Conservation (phyloP, 1,140 invertebrate genomes). For the Drosophila erecta region DNA sequence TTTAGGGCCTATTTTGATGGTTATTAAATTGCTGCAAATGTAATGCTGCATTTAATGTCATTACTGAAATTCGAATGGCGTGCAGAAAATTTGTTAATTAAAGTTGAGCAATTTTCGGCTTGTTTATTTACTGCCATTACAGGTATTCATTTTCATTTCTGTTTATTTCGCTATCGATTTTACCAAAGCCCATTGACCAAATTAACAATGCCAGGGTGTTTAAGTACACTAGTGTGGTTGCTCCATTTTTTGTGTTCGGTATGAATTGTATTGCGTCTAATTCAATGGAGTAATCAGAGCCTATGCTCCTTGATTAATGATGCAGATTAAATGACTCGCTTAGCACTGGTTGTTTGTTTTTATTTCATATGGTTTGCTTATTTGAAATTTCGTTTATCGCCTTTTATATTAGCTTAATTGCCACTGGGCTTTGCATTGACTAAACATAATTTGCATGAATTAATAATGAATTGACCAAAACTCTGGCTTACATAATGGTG, state of each 20-base stretch:
- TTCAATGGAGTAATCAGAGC: constrained; percentile 60
- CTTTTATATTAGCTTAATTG: constrained; percentile 54
- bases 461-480: constrained; percentile 43
- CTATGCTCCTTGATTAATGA: constrained; percentile 68
- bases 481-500: constrained; percentile 12
- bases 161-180: constrained; percentile 57
- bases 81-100: constrained; percentile 56
- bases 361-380: constrained; percentile 17
- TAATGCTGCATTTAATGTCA: constrained; percentile 16
- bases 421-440: constrained; percentile 23
- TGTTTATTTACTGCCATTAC: constrained; percentile 55
- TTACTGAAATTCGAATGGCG: constrained; percentile 15
- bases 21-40: constrained; percentile 37
- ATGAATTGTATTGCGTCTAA: constrained; percentile 50
- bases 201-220: constrained; percentile 34
- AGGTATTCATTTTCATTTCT: constrained; percentile 41
- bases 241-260: constrained; percentile 4
- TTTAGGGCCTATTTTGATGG: constrained; percentile 7
- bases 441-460: constrained; percentile 51
- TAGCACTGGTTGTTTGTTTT: constrained; percentile 34
- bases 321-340: constrained; percentile 66
- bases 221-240: neutral
- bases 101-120: constrained; percentile 43
- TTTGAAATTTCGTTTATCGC: constrained; percentile 47
- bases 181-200: constrained; percentile 38